Conservation (phyloP, 2,113 vertebrate genomes). For the Lagenorhynchus albirostris region DNA sequence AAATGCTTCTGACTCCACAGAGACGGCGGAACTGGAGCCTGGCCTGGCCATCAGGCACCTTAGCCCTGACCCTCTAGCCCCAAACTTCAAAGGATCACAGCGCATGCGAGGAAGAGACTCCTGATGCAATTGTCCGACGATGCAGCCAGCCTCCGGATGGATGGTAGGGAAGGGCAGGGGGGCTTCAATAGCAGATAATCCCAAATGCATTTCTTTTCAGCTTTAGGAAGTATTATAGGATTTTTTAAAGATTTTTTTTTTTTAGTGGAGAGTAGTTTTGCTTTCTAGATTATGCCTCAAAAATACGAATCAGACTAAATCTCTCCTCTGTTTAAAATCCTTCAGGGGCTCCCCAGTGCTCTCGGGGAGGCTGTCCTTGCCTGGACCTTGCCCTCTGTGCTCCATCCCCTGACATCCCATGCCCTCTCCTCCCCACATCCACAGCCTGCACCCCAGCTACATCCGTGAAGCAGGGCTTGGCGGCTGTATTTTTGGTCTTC, state of each 20-base stretch:
- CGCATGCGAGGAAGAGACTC: neutral
- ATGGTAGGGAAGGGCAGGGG: neutral
- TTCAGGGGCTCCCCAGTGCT: neutral
- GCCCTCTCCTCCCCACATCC: neutral
- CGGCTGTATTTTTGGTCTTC: too few relatives aligned
- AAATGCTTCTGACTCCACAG: neutral
- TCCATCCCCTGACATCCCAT: neutral
- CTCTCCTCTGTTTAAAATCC: neutral
- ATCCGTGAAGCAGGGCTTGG: fast-evolving
- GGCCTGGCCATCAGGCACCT: neutral
- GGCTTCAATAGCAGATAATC: neutral
- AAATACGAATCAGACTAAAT: neutral
- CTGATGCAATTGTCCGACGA: neutral
- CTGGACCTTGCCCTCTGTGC: neutral
- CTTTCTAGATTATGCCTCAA: neutral
- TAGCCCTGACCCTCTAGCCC: neutral
- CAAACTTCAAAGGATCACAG: neutral
- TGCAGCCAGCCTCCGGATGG: neutral
- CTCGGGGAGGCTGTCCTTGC: neutral
- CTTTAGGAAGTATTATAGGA: neutral
- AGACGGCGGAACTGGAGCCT: neutral
- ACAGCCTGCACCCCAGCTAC: neutral
- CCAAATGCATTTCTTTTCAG: neutral
- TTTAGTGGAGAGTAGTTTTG: neutral
- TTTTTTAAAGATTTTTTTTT: neutral